Evolutionary conservation across 2,113 vertebrate species (phyloP), one percentile per base, ranked within the genome.

Genomic region (Cochlearius cochlearius): DNA sequence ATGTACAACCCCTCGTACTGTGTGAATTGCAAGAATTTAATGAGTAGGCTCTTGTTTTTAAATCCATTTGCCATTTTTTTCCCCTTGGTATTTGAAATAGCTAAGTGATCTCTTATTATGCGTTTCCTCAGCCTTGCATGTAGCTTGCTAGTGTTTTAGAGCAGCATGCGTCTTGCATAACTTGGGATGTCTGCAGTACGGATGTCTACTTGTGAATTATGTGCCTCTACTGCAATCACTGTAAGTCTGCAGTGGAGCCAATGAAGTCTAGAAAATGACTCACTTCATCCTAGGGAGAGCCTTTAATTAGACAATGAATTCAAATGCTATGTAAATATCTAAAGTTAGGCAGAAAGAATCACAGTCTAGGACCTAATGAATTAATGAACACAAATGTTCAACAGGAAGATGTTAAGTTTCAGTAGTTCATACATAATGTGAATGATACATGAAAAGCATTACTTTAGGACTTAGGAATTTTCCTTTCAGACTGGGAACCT

Each of bases 381-480:
- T 87, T 81, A 10, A 47, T 22, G 52, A 72, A 73, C 19, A 43
- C 12, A 41, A 63, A 27, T 50, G 30, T 19, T 96, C 72, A 77
- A 66, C 27, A 1, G 17, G 52, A 77, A 76, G 52, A 32, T 66
- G 29, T 69, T 73, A 83, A 45, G 10, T 81, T 84, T 81, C 47
- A 63, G 73, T 86, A 43, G 29, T 49, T 73, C 1, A 3, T 50
- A 14, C 27, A 19, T 90, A 53, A 58, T 59, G 39, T 11, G 50
- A 81, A 78, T 55, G 45, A 67, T 77, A 90, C 84, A 74, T 59
- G 32, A 91, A 45, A 74, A 59, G 39, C 66, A 41, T 95, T 92
- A 67, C 83, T 94, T 92, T 77, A 94, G 63, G 50, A 49, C 13
- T 58, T 66, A 41, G 47, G 79, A 88, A 77, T 92, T 96, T 92